Evolutionary conservation across 2,888 invertebrate species (phyloP).

Genomic region (Drosophila niveifrons): DNA sequence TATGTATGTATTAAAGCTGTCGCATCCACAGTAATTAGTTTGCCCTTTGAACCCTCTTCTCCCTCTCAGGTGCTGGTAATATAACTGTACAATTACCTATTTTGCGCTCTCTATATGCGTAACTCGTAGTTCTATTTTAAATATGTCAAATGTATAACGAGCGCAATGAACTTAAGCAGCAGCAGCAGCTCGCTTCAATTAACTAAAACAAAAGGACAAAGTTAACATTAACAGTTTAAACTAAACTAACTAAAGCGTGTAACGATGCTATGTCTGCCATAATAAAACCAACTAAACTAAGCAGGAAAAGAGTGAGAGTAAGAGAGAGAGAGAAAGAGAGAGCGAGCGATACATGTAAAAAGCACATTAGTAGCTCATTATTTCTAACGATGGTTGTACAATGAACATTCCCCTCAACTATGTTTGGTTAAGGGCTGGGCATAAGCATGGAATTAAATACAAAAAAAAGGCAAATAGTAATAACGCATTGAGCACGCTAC

Average conservation of each 20-base stretch:
- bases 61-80: constrained; percentile 16
- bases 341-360: constrained; percentile 56
- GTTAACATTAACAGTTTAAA: constrained; percentile 37
- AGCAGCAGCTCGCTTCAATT: constrained; percentile 50
- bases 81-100: constrained; percentile 51
- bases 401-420: constrained; percentile 30
- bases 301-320: not conserved
- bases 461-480: not conserved
- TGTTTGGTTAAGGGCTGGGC: constrained; percentile 33
- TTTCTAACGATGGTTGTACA: constrained; percentile 42
- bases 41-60: constrained; percentile 23
- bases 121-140: constrained; percentile 39
- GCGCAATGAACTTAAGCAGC: constrained; percentile 42
- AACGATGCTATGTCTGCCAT: constrained; percentile 5
- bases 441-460: not conserved
- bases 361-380: constrained; percentile 73
- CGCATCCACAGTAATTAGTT: constrained; percentile 46
- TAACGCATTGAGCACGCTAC: too few relatives aligned
- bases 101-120: constrained; percentile 4
- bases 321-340: not conserved
- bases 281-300: not conserved
- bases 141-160: constrained; percentile 40
- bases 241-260: constrained; percentile 24
- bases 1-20: constrained; percentile 19
- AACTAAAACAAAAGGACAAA: constrained; percentile 56